A percentile compares a stretch with the other conserved stretches of the same genome.
These are phyloP conservation scores for Monoplex corrugatus DNA, from an alignment of 2,888 invertebrate genomes.

Conservation along the genomic window DNA sequence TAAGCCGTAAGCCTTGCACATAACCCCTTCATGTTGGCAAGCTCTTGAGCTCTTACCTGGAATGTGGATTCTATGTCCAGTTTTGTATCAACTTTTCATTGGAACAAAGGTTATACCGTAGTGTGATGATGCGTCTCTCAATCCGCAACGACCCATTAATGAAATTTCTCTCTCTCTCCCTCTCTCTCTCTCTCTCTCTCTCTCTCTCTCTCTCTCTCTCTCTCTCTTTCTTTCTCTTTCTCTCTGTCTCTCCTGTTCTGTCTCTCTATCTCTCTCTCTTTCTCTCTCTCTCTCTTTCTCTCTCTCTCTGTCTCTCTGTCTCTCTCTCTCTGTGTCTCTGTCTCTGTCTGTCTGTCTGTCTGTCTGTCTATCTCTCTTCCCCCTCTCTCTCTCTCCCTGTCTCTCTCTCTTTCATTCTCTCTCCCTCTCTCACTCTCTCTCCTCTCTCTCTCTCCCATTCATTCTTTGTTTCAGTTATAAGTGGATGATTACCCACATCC, in stretches of 20 bases:
- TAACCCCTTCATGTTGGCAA: too few species aligned
- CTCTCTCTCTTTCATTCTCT: too few species aligned
- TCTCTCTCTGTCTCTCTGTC: background rate
- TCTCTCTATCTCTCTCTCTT: background rate
- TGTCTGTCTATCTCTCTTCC: background rate
- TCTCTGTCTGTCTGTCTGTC: background rate
- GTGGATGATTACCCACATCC: too few species aligned
- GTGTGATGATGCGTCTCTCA: too few species aligned
- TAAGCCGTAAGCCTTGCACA: too few species aligned
- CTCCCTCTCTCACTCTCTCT: background rate
- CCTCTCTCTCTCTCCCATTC: background rate
- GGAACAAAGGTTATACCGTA: too few species aligned
- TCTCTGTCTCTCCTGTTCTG: background rate
- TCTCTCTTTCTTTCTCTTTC: background rate
- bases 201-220: background rate
- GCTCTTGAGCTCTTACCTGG: too few species aligned
- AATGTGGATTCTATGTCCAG: too few species aligned
- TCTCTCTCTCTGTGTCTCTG: background rate
- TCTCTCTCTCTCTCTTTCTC: background rate
- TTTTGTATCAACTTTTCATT: too few species aligned
- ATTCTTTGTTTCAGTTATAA: too few species aligned
- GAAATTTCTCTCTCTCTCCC: background rate
- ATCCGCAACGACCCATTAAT: too few species aligned
- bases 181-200: background rate
- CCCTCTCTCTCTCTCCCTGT: conserved; percentile 5